phyloP scores from a whole-genome alignment of 2,113 vertebrate species.

The Tupaia tana region DNA sequence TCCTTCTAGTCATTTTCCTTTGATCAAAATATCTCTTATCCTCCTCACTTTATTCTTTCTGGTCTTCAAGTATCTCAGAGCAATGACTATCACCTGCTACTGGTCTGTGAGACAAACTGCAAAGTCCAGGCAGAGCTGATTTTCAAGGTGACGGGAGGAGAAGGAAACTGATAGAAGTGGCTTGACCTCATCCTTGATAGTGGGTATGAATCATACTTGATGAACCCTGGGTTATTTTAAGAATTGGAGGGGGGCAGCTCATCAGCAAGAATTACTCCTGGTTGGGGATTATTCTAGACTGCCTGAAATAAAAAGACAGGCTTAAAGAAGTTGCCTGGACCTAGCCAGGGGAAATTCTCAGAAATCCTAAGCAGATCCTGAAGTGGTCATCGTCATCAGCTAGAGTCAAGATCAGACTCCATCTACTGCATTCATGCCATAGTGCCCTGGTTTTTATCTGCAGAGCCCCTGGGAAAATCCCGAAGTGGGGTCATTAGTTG shows the following conservation, averaged over 20 bases:
- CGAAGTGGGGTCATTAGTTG: background rate
- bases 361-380: background rate
- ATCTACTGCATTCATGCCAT: background rate
- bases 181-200: background rate
- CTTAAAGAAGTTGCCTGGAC: background rate
- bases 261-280: background rate
- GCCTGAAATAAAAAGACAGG: background rate
- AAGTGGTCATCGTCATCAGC: background rate
- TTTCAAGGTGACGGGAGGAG: background rate
- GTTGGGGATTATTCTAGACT: background rate
- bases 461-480: background rate
- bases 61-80: background rate
- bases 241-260: background rate
- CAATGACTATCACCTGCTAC: background rate
- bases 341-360: background rate
- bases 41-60: background rate
- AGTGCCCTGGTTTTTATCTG: background rate
- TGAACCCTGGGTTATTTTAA: background rate
- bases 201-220: background rate
- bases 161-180: background rate
- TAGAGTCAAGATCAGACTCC: background rate
- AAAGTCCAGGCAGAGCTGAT: background rate
- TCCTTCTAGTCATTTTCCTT: slow-evolving; percentile 1
- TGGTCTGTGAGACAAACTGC: background rate
- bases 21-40: background rate